Evolutionary conservation across 2,113 vertebrate genomes (phyloP).

Genomic region (Gambusia affinis): DNA sequence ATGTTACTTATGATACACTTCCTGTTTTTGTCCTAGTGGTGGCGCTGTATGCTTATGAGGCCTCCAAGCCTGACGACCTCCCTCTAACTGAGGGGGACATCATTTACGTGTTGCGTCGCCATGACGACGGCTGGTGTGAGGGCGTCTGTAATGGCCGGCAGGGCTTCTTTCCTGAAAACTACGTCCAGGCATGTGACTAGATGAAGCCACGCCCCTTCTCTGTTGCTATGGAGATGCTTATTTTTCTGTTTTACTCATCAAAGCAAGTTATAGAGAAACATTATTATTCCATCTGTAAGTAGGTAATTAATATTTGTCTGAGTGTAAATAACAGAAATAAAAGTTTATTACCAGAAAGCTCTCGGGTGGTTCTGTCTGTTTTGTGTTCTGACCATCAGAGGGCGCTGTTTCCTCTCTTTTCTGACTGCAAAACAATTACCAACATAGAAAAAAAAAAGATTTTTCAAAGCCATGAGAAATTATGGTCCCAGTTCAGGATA

Average conservation of each 20-base stretch:
- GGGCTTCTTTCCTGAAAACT: conserved; percentile 92
- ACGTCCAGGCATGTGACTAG: conserved; percentile 84
- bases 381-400: background rate
- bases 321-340: conserved; percentile 6
- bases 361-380: background rate
- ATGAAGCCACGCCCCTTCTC: background rate
- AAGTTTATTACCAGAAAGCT: background rate
- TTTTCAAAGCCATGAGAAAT: background rate
- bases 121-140: conserved; percentile 91
- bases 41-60: conserved; percentile 90
- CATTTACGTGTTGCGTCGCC: conserved; percentile 90
- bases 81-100: conserved; percentile 89
- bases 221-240: background rate
- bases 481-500: too few species aligned
- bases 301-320: background rate
- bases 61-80: conserved; percentile 89
- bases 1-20: conserved; percentile 23
- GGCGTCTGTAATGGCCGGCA: conserved; percentile 87
- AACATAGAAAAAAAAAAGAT: background rate
- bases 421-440: background rate
- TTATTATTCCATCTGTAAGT: background rate
- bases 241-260: background rate
- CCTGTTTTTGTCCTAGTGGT: conserved; percentile 83
- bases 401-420: background rate
- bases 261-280: background rate